phyloP scores from a whole-genome alignment of 2,888 invertebrate genomes.

The Cephus pulcher region DNA sequence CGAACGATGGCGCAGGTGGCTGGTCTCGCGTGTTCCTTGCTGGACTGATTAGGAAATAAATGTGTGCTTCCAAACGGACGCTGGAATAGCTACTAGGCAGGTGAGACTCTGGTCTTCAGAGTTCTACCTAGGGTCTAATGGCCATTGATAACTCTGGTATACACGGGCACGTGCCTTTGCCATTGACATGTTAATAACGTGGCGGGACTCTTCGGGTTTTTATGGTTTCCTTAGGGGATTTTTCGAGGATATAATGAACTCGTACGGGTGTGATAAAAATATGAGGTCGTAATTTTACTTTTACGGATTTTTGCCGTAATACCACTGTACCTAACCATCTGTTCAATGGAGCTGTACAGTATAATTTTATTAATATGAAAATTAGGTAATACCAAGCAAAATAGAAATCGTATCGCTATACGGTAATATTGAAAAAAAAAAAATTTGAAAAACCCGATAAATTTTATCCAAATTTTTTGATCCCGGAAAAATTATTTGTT shows the following conservation, averaged over 20 bases:
- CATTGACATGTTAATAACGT: constrained; percentile 17
- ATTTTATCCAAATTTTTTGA: background rate
- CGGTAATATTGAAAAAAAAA: background rate
- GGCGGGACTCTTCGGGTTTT: background rate
- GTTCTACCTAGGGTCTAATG: constrained; percentile 17
- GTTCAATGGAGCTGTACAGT: background rate
- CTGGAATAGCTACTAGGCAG: constrained; percentile 31
- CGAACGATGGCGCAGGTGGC: background rate
- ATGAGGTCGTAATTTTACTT: background rate
- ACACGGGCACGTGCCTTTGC: background rate
- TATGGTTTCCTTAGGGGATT: background rate
- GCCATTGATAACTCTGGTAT: constrained; percentile 25
- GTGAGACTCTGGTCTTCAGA: constrained; percentile 19
- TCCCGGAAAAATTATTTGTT: background rate
- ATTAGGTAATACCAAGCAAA: background rate
- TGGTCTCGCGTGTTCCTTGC: background rate
- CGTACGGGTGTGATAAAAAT: background rate
- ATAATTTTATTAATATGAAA: no score
- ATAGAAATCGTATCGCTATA: background rate
- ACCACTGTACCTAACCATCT: background rate
- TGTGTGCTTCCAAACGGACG: constrained; percentile 28
- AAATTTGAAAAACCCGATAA: background rate
- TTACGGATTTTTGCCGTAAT: no score
- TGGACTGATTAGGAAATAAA: constrained; percentile 39
- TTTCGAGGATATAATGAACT: no score